A percentile compares a stretch with the other conserved stretches of the same genome.
Conservation (phyloP, 2,888 invertebrate species). For the Perizoma affinitatum region DNA sequence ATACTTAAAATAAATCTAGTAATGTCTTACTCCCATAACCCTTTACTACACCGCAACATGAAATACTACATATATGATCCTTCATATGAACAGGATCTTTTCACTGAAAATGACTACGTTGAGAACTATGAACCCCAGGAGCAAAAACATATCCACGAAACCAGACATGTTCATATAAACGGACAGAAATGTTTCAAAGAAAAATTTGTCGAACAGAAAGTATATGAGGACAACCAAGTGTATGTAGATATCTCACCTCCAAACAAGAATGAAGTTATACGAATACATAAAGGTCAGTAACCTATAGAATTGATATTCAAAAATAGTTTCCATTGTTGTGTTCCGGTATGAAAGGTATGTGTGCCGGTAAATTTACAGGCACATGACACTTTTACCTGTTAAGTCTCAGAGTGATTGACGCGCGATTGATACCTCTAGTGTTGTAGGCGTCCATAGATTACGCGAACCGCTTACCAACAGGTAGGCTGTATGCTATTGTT, state of each 20-base stretch:
- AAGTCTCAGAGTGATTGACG: too few species aligned
- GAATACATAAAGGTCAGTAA: conserved; percentile 5
- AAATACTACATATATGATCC: conserved; percentile 11
- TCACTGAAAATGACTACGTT: conserved; percentile 1
- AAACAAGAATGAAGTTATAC: conserved; percentile 6
- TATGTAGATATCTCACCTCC: conserved; percentile 1
- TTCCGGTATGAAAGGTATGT: too few species aligned
- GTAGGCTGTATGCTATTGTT: too few species aligned
- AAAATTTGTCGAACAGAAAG: background rate
- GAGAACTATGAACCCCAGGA: conserved; percentile 5
- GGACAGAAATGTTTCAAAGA: conserved; percentile 15
- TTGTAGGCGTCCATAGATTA: too few species aligned
- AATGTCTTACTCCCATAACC: conserved; percentile 7
- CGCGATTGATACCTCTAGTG: too few species aligned
- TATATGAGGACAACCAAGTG: conserved; percentile 7
- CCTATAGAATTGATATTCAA: too few species aligned
- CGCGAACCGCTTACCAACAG: too few species aligned
- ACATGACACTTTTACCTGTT: too few species aligned
- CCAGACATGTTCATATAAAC: conserved; percentile 11
- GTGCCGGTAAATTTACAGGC: too few species aligned
- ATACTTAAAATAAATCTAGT: background rate
- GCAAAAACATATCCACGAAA: conserved; percentile 9
- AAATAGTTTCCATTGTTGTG: too few species aligned
- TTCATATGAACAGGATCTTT: conserved; percentile 8
- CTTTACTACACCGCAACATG: background rate